Conservation (phyloP, 2,797 vertebrate genomes). For the Cossypha caffra region DNA sequence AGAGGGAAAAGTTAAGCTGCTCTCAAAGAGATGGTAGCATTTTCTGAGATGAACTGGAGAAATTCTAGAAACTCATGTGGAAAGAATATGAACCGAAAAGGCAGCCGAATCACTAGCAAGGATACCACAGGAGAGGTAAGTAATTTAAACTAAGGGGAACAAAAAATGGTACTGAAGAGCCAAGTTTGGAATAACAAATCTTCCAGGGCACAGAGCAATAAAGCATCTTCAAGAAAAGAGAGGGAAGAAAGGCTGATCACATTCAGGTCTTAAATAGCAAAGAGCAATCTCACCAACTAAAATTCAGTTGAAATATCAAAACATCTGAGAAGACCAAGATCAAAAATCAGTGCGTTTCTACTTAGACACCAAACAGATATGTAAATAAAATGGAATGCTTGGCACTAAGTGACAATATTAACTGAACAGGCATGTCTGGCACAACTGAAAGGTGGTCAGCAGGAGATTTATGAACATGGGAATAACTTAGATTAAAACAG, state of each 20-base stretch:
- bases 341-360: not conserved
- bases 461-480: not conserved
- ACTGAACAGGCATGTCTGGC: not conserved
- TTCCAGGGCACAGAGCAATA: not conserved
- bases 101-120: rapidly evolving
- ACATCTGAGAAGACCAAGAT: not conserved
- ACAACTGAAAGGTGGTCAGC: not conserved
- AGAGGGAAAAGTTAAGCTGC: not conserved
- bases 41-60: not conserved
- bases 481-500: not conserved
- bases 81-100: not conserved
- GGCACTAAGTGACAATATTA: not conserved
- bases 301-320: not conserved
- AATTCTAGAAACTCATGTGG: not conserved
- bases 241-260: not conserved
- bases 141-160: not conserved
- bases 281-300: not conserved
- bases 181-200: not conserved
- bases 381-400: not conserved
- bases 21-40: not conserved
- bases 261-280: not conserved
- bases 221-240: not conserved
- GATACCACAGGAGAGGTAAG: not conserved
- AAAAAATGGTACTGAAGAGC: not conserved
- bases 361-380: not conserved